phyloP scores from a whole-genome alignment of 2,888 invertebrate species.

The Sinhomidia bicolor region DNA sequence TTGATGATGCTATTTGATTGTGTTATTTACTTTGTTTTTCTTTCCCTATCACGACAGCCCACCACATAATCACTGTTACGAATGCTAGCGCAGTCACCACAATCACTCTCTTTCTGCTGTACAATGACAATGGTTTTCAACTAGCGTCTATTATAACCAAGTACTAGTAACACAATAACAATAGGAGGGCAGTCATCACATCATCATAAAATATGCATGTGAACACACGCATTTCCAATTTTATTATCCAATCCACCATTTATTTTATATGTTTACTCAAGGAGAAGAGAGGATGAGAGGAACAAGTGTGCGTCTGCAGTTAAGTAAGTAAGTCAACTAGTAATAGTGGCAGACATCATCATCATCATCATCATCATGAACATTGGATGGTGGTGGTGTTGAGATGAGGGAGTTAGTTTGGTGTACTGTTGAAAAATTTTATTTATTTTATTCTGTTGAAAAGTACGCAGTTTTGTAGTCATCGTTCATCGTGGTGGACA shows the following conservation, averaged over 20 bases:
- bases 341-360: not conserved
- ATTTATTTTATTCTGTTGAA: not conserved
- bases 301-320: no score
- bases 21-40: constrained; percentile 11
- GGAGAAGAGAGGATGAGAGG: constrained; percentile 8
- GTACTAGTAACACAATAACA: no score
- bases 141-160: no score
- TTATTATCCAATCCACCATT: constrained; percentile 56
- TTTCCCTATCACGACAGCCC: not conserved
- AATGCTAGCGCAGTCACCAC: not conserved
- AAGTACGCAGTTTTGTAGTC: not conserved
- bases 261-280: constrained; percentile 36
- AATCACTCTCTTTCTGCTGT: no score
- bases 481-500: not conserved
- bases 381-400: constrained; percentile 13
- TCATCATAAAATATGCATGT: constrained; percentile 66
- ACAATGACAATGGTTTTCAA: constrained; percentile 16
- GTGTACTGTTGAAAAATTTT: not conserved
- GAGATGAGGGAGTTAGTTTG: constrained; percentile 26
- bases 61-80: not conserved
- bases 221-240: constrained; percentile 59
- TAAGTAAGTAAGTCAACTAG: constrained; percentile 21
- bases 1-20: not conserved
- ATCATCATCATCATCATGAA: not conserved
- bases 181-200: constrained; percentile 35